phyloP scores from a whole-genome alignment of 1,140 invertebrate genomes.

The Rhysida immarginata region DNA sequence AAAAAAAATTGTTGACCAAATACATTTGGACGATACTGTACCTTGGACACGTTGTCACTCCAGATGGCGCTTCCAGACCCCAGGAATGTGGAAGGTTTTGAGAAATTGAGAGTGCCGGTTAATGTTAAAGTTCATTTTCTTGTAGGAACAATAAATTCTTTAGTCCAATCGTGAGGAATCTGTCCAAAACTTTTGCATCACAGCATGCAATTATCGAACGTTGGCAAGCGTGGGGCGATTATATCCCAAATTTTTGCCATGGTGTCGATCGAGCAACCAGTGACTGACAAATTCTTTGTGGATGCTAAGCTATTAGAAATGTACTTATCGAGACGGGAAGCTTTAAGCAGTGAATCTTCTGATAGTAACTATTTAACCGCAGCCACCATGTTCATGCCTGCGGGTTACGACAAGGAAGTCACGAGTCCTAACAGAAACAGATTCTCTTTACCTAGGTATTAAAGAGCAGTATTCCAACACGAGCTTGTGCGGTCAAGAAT shows the following conservation, averaged over 20 bases:
- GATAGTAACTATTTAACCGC: neutral
- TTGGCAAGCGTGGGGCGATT: too few relatives aligned
- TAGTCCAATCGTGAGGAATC: too few relatives aligned
- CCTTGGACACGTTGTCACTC: too few relatives aligned
- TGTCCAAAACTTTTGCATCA: too few relatives aligned
- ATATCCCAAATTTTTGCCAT: neutral
- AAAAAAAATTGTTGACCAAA: too few relatives aligned
- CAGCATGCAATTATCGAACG: too few relatives aligned
- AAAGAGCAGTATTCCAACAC: neutral
- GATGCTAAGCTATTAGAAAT: constrained; percentile 3
- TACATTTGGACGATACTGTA: too few relatives aligned
- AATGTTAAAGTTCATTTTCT: too few relatives aligned
- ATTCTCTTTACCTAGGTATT: neutral
- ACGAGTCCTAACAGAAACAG: neutral
- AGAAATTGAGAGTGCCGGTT: too few relatives aligned
- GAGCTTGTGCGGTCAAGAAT: neutral
- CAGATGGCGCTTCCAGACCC: too few relatives aligned
- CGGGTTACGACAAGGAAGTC: neutral
- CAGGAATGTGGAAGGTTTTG: too few relatives aligned
- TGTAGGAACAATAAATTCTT: too few relatives aligned
- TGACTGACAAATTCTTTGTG: neutral
- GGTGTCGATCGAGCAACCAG: neutral
- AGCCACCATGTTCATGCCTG: neutral
- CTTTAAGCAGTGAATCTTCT: constrained; percentile 3
- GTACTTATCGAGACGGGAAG: neutral